These are phyloP conservation scores for Uromys caudimaculatus DNA, from an alignment of 2,797 vertebrate genomes.

Conservation along the genomic window DNA sequence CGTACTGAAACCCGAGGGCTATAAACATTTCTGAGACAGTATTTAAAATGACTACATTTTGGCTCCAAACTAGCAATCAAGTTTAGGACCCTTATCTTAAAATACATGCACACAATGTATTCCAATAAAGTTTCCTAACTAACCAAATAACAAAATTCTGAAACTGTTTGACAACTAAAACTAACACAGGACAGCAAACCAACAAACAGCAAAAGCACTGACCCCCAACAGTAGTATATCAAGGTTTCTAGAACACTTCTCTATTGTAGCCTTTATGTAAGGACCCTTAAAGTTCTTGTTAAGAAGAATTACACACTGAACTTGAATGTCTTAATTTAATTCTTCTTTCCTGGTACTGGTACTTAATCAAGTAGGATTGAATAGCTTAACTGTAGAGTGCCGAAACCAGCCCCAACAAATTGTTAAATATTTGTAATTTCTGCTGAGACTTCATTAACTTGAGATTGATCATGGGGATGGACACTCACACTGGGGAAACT, in stretches of 20 bases:
- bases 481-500: neutral
- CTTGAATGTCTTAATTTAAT: neutral
- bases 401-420: neutral
- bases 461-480: neutral
- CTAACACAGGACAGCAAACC: neutral
- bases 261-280: neutral
- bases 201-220: neutral
- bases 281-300: neutral
- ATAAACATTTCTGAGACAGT: slow-evolving; percentile 45
- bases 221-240: neutral
- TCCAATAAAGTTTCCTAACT: neutral
- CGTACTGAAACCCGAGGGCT: neutral
- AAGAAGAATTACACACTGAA: neutral
- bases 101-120: neutral
- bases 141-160: neutral
- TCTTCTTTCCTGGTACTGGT: neutral
- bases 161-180: neutral
- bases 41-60: slow-evolving; percentile 43
- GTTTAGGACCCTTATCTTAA: neutral
- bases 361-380: neutral
- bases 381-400: neutral
- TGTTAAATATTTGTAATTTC: neutral
- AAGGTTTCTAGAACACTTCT: neutral
- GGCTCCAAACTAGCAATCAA: neutral
- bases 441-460: neutral